Evolutionary conservation across 35 echinoderm and acorn worm species (phyloP).

Genomic region (Hemicentrotus pulcherrimus): DNA sequence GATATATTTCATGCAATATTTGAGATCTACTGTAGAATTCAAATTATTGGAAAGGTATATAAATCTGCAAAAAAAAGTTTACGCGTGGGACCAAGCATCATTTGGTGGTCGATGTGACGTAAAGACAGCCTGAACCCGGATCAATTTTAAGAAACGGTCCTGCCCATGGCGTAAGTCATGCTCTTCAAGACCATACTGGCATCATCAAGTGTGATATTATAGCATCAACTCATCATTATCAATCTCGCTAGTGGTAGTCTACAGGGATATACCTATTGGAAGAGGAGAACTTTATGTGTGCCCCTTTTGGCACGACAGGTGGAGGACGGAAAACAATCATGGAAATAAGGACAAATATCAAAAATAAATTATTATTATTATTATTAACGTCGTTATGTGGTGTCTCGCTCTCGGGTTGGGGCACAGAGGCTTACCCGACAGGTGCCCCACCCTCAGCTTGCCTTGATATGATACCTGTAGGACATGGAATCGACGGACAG

Average conservation of each 20-base stretch:
- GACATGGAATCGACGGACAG: slow-evolving; percentile 20
- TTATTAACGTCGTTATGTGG: not conserved
- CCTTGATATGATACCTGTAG: slow-evolving; percentile 25
- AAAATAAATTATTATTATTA: not conserved
- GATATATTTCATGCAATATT: not conserved
- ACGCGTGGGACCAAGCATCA: not conserved
- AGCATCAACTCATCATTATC: not conserved
- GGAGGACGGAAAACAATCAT: not conserved
- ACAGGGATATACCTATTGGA: not conserved
- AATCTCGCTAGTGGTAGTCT: not conserved
- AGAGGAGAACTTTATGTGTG: not conserved
- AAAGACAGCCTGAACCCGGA: not conserved
- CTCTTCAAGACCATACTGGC: not conserved
- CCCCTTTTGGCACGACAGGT: not conserved
- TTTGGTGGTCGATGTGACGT: not conserved
- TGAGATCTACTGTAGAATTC: not conserved
- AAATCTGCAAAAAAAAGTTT: not conserved
- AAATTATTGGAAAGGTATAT: not conserved
- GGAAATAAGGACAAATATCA: slow-evolving; percentile 24
- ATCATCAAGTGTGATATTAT: not conserved
- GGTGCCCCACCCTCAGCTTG: slow-evolving; percentile 16
- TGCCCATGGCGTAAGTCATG: not conserved
- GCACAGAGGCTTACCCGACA: not conserved
- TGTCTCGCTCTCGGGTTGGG: not conserved
- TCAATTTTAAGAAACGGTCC: not conserved